Base-by-base conservation (phyloP, 30 jellyfish, hydroid and myxozoan species). In the Calvadosia cruxmelitensis region DNA sequence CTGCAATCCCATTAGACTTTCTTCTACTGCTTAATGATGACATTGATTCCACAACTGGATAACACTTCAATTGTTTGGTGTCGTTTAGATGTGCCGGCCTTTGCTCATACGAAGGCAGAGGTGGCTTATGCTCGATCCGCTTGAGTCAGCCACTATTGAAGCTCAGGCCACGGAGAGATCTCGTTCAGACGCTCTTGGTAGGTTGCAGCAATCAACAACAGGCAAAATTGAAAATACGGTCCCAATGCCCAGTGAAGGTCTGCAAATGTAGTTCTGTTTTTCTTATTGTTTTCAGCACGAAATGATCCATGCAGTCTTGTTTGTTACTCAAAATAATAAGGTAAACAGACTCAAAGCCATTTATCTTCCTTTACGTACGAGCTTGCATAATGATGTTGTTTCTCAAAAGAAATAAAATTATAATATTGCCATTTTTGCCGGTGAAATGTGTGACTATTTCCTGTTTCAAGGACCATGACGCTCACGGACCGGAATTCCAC, bases 61-160 rank as follows among this genome's bases (percentile, higher is more conserved):
- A n/a, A n/a, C n/a, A n/a, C n/a, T n/a, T n/a, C n/a, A n/a, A n/a
- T n/a, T n/a, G n/a, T n/a, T n/a, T n/a, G n/a, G n/a, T n/a, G n/a
- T n/a, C n/a, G n/a, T n/a, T n/a, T 53, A 92, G 99, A 63, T 92
- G 99, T 78, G 99, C 99, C 67, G 99, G 99, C 30, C 50, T 92
- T 23, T 92, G 99, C 73, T 74, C 75, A 2, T 92, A 92, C 69
- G 94, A 92, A 75, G 82, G 94, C 34, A 75, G 93, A 34, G 95
- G 94, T 35, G 94, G 94, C 23, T 73, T 77, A 0, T 92, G 99
- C 79, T 77, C 93, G 3, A 73, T 92, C 49, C 66, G 86, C 30
- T 75, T 92, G 57, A 82, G 95, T 68, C 77, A 76, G 53, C 99
- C 99, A 5, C 48, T 92, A 30, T 65, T 92, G 74, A 83, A 92